These are phyloP conservation scores for Nemurella pictetii DNA, from an alignment of 2,888 invertebrate species.

Conservation along the genomic window DNA sequence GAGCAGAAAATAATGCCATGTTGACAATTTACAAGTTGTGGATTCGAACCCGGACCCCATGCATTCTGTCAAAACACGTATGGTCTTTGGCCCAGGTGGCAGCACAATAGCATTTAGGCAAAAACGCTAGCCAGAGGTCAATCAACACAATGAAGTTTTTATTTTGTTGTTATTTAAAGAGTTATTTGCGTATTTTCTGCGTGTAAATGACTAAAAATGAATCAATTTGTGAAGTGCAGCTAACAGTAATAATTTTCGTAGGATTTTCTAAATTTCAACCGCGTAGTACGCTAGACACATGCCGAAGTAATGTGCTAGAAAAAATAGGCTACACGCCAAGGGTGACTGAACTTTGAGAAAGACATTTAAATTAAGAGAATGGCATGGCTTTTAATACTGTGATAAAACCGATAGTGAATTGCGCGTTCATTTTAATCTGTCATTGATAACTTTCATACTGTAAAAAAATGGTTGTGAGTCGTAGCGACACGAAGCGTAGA, in stretches of 20 bases:
- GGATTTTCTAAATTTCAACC: not conserved
- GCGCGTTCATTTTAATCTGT: not conserved
- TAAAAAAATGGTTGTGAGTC: slow-evolving; percentile 50
- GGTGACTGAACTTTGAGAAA: slow-evolving; percentile 29
- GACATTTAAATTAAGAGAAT: slow-evolving; percentile 7
- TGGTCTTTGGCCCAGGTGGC: not conserved
- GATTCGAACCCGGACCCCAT: not conserved
- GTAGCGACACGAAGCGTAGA: slow-evolving; percentile 52
- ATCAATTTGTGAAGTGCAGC: not conserved
- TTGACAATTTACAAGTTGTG: not conserved
- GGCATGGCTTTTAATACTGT: slow-evolving; percentile 7
- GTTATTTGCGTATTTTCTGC: not conserved
- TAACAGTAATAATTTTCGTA: not conserved
- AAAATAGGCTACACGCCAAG: not conserved
- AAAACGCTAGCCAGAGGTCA: not conserved
- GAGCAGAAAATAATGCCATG: slow-evolving; percentile 5
- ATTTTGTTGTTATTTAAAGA: not conserved
- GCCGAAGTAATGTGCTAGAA: not conserved
- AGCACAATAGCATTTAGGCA: not conserved
- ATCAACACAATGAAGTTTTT: slow-evolving; percentile 10
- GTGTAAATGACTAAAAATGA: not conserved
- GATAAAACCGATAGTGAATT: not conserved
- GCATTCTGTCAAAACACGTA: not conserved
- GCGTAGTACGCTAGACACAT: not conserved
- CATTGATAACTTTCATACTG: not conserved